These are phyloP conservation scores for Reticulitermes lucifugus DNA, from an alignment of 2,888 invertebrate species.

Conservation along the genomic window DNA sequence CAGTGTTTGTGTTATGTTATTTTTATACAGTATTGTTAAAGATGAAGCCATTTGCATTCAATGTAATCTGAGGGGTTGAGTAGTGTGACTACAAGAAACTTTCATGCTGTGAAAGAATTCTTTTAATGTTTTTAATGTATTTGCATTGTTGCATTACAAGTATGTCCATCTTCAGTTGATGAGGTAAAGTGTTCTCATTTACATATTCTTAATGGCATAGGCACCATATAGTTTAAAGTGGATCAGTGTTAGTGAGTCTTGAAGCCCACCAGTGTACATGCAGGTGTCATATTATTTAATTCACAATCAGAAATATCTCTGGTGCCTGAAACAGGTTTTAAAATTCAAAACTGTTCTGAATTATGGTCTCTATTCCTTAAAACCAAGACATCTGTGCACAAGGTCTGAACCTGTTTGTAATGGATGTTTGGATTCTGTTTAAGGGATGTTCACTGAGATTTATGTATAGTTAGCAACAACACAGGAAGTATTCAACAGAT, in stretches of 20 bases:
- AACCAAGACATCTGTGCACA: no score
- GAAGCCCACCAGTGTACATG: no score
- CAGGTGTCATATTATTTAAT: no score
- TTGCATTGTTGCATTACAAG: not conserved
- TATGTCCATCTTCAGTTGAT: not conserved
- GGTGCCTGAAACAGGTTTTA: no score
- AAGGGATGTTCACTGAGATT: not conserved
- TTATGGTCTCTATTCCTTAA: no score
- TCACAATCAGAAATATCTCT: no score
- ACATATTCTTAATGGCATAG: no score
- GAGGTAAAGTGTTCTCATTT: not conserved
- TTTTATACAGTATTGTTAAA: slow-evolving; percentile 2
- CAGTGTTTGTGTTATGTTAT: not conserved
- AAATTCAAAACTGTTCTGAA: no score
- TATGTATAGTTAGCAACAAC: not conserved
- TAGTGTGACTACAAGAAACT: not conserved
- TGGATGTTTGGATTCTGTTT: not conserved
- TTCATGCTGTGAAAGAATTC: not conserved
- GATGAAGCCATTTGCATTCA: not conserved
- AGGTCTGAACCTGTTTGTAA: not conserved
- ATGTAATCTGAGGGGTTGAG: not conserved
- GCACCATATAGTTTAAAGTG: no score
- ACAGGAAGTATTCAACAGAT: not conserved
- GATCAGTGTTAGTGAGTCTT: no score
- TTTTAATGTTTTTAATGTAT: not conserved